These are phyloP conservation scores for Bombus pascuorum DNA, from an alignment of 1,140 invertebrate species.

Conservation along the genomic window DNA sequence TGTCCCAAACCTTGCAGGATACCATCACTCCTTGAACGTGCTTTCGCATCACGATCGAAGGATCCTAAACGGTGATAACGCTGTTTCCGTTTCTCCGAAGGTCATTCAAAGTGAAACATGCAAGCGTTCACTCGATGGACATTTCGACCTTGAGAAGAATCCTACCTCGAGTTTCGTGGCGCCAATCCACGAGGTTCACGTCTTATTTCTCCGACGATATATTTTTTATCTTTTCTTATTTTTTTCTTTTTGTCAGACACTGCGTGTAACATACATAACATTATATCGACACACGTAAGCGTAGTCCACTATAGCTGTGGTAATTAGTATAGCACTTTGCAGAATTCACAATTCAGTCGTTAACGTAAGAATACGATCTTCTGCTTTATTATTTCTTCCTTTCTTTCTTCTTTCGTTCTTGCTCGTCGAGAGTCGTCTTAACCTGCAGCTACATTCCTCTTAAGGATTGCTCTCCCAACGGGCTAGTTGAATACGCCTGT, in stretches of 20 bases:
- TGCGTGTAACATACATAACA: conserved; percentile 74
- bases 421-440: not conserved
- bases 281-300: conserved; percentile 77
- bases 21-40: not conserved
- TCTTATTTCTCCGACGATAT: not conserved
- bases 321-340: conserved; percentile 66
- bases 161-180: not conserved
- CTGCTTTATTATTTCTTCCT: not conserved
- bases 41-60: not conserved
- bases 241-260: conserved; percentile 60
- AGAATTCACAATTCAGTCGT: conserved; percentile 67
- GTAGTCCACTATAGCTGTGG: conserved; percentile 71
- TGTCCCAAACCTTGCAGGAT: not conserved
- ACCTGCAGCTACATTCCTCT: conserved; percentile 32
- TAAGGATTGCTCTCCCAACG: conserved; percentile 81
- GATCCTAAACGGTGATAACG: not conserved
- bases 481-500: conserved; percentile 79
- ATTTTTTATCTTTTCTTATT: conserved; percentile 26
- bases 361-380: conserved; percentile 45
- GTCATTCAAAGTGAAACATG: not conserved
- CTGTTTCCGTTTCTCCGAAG: not conserved
- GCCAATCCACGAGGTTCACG: conserved; percentile 1
- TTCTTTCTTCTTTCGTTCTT: not conserved
- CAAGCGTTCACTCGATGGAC: not conserved
- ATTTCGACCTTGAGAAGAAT: not conserved